Evolutionary conservation across 2,888 invertebrate species (phyloP).

Genomic region (Leucophora obtusa): DNA sequence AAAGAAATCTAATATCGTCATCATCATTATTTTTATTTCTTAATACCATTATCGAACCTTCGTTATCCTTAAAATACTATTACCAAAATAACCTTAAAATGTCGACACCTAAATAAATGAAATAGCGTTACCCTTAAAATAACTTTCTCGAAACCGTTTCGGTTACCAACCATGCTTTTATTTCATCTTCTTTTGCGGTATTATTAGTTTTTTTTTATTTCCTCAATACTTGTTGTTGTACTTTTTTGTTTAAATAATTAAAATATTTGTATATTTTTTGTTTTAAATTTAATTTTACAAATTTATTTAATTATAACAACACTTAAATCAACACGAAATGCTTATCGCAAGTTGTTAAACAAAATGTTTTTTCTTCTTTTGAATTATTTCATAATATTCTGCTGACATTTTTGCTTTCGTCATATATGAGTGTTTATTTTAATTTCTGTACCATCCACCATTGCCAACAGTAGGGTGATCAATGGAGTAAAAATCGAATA

Average conservation of each 20-base stretch:
- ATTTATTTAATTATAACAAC: conserved; percentile 38
- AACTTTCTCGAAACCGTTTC: too few species aligned
- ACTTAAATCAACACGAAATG: conserved; percentile 21
- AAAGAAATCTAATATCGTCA: too few species aligned
- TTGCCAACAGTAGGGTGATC: too few species aligned
- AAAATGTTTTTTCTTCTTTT: background rate
- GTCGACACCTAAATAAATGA: too few species aligned
- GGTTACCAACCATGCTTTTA: too few species aligned
- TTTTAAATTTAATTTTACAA: background rate
- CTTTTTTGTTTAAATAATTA: background rate
- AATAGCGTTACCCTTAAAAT: too few species aligned
- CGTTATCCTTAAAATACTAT: too few species aligned
- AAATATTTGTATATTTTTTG: background rate
- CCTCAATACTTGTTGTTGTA: background rate
- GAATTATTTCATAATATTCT: background rate
- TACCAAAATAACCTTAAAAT: too few species aligned
- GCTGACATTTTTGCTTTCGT: background rate
- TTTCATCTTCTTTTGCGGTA: conserved; percentile 51
- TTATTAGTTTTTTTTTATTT: background rate
- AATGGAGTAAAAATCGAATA: too few species aligned
- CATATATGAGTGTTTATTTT: background rate
- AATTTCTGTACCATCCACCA: too few species aligned
- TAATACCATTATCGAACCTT: too few species aligned
- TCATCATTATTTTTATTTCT: too few species aligned
- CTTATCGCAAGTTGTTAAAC: background rate